Conservation (phyloP, 2,113 vertebrate species). For the Gavia stellata region DNA sequence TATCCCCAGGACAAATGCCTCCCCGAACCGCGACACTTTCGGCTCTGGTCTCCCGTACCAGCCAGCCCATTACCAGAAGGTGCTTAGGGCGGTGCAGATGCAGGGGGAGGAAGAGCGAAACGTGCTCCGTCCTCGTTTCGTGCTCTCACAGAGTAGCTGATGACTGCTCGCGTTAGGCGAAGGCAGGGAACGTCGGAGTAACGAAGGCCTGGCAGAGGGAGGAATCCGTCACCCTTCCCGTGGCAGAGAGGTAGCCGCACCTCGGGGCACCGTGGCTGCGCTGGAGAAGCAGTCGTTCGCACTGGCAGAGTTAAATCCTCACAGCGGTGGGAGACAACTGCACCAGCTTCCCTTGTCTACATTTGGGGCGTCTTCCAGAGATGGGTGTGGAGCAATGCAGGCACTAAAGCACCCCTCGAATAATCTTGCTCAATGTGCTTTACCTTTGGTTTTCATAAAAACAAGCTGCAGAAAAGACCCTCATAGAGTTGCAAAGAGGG, state of each 20-base stretch:
- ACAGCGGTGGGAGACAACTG: background rate
- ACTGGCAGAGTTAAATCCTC: background rate
- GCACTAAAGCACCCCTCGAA: background rate
- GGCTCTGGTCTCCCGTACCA: background rate
- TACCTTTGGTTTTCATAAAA: background rate
- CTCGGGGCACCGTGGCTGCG: accelerated
- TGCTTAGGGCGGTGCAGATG: background rate
- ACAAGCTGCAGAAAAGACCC: background rate
- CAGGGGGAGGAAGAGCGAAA: background rate
- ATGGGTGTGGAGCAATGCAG: background rate
- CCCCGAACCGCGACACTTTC: accelerated
- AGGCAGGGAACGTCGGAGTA: background rate
- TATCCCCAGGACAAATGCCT: accelerated
- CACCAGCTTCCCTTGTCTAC: background rate
- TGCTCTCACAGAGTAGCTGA: background rate
- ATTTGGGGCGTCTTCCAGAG: no score
- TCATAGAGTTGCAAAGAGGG: background rate
- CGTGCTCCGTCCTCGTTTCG: no score
- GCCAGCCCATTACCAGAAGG: background rate
- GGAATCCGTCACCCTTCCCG: background rate
- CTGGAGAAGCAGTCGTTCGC: background rate
- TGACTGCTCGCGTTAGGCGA: accelerated
- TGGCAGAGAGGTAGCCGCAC: background rate
- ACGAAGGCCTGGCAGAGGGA: background rate
- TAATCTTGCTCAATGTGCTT: background rate